These are phyloP conservation scores for Euura lappo DNA, from an alignment of 1,140 invertebrate species.

Conservation along the genomic window DNA sequence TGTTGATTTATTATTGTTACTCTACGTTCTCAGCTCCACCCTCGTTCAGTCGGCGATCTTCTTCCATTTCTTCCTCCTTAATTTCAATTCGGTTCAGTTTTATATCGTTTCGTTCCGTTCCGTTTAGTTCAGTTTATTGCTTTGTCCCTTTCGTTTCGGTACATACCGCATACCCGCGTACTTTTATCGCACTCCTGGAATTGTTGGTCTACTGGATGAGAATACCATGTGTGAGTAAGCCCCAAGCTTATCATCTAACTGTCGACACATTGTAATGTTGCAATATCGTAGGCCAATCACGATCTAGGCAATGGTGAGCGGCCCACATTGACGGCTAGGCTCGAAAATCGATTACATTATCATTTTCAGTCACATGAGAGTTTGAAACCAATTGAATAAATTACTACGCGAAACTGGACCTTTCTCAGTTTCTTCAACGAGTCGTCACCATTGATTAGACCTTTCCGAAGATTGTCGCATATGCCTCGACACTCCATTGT, in stretches of 20 bases:
- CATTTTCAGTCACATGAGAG: too few species aligned
- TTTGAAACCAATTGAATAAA: too few species aligned
- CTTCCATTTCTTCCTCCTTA: constrained; percentile 31
- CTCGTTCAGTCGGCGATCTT: constrained; percentile 27
- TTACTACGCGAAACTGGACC: too few species aligned
- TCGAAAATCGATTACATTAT: too few species aligned
- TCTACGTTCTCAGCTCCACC: constrained; percentile 8
- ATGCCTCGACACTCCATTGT: too few species aligned
- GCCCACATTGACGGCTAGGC: background rate
- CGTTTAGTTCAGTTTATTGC: background rate
- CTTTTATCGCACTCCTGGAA: constrained; percentile 58
- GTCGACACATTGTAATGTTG: constrained; percentile 17
- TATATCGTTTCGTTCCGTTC: constrained; percentile 9
- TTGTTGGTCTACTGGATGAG: constrained; percentile 59
- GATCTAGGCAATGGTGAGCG: background rate
- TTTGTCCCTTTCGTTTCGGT: constrained; percentile 3
- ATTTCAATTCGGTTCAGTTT: constrained; percentile 24
- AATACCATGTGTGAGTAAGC: constrained; percentile 60
- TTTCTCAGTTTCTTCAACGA: too few species aligned
- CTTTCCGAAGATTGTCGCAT: too few species aligned
- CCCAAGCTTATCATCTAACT: constrained; percentile 42
- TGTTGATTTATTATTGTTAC: constrained; percentile 20
- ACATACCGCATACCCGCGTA: constrained; percentile 8
- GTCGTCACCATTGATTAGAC: too few species aligned
- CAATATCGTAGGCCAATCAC: background rate